Evolutionary conservation across 2,113 vertebrate genomes (phyloP).

Genomic region (Ranitomeya variabilis): DNA sequence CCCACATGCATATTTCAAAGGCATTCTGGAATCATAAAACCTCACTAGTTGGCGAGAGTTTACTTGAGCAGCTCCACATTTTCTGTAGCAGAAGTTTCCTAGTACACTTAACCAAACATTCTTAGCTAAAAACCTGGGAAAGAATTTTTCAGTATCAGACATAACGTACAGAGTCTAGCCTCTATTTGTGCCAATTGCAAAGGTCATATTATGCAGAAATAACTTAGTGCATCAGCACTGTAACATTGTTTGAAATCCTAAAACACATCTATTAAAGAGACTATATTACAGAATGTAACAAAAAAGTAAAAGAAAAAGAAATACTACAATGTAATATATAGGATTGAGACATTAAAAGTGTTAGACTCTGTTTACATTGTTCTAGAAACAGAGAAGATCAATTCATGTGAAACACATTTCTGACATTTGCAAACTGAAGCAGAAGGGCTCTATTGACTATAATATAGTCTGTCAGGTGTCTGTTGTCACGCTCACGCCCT

Average conservation of each 20-base stretch:
- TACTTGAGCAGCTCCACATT: conserved; percentile 6
- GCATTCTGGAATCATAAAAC: conserved; percentile 42
- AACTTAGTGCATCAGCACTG: background rate
- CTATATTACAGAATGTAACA: background rate
- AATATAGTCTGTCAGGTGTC: no score
- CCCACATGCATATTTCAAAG: conserved; percentile 34
- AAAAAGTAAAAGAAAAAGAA: no score
- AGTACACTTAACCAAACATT: background rate
- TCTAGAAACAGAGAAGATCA: no score
- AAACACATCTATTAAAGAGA: conserved; percentile 26
- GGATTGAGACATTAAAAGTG: no score
- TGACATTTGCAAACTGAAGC: no score
- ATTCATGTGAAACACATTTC: no score
- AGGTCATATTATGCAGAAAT: background rate
- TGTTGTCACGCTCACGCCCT: no score
- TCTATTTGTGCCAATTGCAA: background rate
- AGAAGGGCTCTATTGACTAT: no score
- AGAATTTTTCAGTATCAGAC: background rate
- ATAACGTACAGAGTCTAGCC: background rate
- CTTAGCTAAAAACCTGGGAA: background rate
- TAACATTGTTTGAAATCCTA: conserved; percentile 38
- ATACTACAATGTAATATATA: no score
- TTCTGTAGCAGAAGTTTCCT: background rate
- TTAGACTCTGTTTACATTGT: no score
- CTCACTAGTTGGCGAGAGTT: conserved; percentile 37